Evolutionary conservation across 2,113 vertebrate genomes (phyloP).

Genomic region (Circaetus gallicus): DNA sequence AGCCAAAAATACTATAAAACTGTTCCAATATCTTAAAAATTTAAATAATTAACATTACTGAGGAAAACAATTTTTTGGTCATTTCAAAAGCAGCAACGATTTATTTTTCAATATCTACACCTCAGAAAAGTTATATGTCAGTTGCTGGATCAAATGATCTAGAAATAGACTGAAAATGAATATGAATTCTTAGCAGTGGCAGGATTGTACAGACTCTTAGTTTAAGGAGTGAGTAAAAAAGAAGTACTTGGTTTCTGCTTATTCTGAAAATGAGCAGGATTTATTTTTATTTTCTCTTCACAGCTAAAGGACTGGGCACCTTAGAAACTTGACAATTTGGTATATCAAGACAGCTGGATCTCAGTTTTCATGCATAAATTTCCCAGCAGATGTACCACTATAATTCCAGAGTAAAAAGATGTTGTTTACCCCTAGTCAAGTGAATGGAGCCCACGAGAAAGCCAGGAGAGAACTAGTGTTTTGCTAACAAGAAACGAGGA

Average conservation of each 20-base stretch:
- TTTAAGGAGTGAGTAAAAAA: not conserved
- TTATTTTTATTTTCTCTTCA: not conserved
- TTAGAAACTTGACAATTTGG: not conserved
- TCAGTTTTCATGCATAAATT: not conserved
- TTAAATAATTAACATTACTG: fast-evolving
- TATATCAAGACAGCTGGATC: not conserved
- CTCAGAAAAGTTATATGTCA: not conserved
- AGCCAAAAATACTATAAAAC: not conserved
- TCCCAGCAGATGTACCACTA: not conserved
- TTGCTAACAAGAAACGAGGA: not conserved
- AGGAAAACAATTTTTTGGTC: not conserved
- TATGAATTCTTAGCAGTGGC: not conserved
- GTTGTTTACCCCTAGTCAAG: not conserved
- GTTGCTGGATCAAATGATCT: not conserved
- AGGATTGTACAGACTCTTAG: not conserved
- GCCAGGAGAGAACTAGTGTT: fast-evolving
- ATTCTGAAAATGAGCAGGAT: not conserved
- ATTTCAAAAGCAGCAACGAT: not conserved
- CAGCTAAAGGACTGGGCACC: fast-evolving
- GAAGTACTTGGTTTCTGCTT: not conserved
- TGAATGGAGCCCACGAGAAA: not conserved
- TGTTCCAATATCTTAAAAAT: not conserved
- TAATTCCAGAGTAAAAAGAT: not conserved
- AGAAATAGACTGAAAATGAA: not conserved
- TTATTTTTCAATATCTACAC: not conserved